Base-by-base conservation (phyloP, 2,113 vertebrate species). In the Epinephelus moara region DNA sequence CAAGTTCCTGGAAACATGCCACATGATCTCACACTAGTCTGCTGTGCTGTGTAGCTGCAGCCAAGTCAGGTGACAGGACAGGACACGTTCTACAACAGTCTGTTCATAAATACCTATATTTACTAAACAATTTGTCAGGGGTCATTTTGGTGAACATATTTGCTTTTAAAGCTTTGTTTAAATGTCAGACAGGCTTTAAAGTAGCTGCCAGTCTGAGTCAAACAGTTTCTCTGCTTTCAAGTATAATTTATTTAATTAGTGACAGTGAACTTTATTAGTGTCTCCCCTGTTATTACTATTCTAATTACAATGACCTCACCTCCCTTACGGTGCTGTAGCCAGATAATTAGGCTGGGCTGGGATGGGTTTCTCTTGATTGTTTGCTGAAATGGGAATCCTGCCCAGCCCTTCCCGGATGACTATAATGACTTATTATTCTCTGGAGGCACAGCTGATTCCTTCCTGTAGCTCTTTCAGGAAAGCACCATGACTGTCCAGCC, bases 321-420 rank as follows among this genome's bases (percentile, higher is more conserved):
- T 56, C 49, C 15, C 25, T 19, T 63, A 2, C 15, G 4, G 45
- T 21, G 30, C 66, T 57, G 27, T 25, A 23, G 27, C 33, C 67
- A 62, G 19, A 61, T 81, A 55, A 66, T 75, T 25, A 50, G 64
- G 68, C 19, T 76, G 63, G 55, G 49, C 45, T 60, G 50, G 42
- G 70, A 56, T 13, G 1, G 9, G 27, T 70, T 88, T 70, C 81
- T 83, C 66, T 17, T 66, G 6, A 73, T 72, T 19, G 57, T 85
- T 77, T 25, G 15, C 10, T 72, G 8, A 55, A 77, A 70, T 56
- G 53, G 47, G 76, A 81, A 61, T 68, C 8, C 30, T 61, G 61
- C 73, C 78, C 78, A 25, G 67, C 74, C 67, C 78, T 91, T 91
- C 85, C 88, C 1, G 57, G 53, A 81, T 53, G 42, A 7, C 6